These are phyloP conservation scores for Rhodinocichla rosea DNA, from an alignment of 2,113 vertebrate genomes.

Conservation along the genomic window DNA sequence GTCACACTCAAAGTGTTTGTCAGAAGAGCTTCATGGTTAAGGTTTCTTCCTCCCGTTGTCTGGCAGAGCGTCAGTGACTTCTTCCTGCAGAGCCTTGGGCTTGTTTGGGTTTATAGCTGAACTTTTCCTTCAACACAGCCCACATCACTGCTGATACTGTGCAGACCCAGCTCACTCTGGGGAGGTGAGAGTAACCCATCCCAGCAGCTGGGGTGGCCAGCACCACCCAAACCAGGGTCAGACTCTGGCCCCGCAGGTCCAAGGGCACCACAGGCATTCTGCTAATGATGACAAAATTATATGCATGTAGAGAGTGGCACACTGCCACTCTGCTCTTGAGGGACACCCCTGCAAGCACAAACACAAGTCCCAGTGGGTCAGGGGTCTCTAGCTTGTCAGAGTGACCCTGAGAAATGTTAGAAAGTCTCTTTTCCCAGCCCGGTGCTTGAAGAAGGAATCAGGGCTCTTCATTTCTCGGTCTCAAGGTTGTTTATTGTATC, in stretches of 20 bases:
- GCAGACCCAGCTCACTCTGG: rapidly evolving
- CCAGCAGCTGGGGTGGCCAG: not conserved
- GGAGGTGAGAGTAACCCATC: not conserved
- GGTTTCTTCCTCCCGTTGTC: not conserved
- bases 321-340: not conserved
- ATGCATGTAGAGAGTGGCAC: not conserved
- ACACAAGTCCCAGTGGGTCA: not conserved
- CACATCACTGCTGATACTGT: rapidly evolving
- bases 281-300: rapidly evolving
- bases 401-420: too few species aligned
- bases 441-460: too few species aligned
- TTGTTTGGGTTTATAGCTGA: not conserved
- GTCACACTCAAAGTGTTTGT: not conserved
- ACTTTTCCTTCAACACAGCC: not conserved
- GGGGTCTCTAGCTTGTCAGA: too few species aligned
- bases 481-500: too few species aligned
- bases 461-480: too few species aligned
- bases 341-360: not conserved
- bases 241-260: too few species aligned
- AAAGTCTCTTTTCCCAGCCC: too few species aligned
- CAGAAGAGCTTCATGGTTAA: not conserved
- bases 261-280: not conserved
- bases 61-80: not conserved
- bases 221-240: too few species aligned
- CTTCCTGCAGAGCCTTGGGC: not conserved